Conservation (phyloP, 2,797 vertebrate genomes). For the Simalia tracyae region DNA sequence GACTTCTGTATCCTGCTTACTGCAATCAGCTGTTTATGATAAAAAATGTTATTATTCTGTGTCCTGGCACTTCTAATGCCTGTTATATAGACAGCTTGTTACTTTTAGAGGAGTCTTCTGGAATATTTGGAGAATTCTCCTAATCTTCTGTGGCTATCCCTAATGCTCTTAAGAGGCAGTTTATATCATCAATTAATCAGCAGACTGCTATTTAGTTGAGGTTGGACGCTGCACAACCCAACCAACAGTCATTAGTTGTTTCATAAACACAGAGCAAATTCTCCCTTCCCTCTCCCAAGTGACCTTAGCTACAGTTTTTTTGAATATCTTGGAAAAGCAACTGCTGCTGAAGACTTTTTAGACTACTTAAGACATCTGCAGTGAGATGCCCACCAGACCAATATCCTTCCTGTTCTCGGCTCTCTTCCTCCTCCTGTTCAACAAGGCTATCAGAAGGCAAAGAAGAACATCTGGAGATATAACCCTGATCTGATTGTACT, state of each 20-base stretch:
- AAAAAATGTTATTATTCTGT: neutral
- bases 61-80: neutral
- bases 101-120: neutral
- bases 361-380: conserved; percentile 71
- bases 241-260: neutral
- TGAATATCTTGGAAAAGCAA: conserved; percentile 71
- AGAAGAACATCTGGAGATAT: conserved; percentile 83
- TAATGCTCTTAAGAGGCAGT: neutral
- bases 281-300: conserved; percentile 27
- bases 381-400: conserved; percentile 41
- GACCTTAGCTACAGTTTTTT: conserved; percentile 55
- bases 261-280: neutral
- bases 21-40: neutral
- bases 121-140: neutral
- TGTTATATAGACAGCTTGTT: neutral
- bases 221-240: neutral
- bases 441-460: conserved; percentile 63
- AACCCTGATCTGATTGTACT: conserved; percentile 89
- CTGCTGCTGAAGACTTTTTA: conserved; percentile 79
- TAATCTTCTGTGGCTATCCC: neutral
- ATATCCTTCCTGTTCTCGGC: conserved; percentile 39
- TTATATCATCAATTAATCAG: neutral
- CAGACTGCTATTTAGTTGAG: neutral
- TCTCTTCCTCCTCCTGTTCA: conserved; percentile 49
- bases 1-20: neutral